Evolutionary conservation across 1,140 invertebrate genomes (phyloP).

Genomic region (Parasteatoda tepidariorum): DNA sequence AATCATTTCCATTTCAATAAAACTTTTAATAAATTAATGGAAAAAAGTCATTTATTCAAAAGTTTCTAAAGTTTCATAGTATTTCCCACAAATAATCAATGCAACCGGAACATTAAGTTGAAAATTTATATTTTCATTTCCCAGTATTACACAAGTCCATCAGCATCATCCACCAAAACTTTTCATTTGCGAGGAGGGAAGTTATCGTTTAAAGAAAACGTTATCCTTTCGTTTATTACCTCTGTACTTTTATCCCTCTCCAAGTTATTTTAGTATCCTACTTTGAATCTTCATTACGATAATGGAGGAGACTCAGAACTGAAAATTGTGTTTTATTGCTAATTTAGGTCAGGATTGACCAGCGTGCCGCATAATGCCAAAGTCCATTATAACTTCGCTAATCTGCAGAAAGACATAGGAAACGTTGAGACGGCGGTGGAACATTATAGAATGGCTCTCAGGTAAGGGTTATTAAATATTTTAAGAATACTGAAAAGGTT

Average conservation of each 20-base stretch:
- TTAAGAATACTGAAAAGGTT: neutral
- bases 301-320: slow-evolving; percentile 23
- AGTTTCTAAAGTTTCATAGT: too few relatives aligned
- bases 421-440: slow-evolving; percentile 78
- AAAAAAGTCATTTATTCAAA: too few relatives aligned
- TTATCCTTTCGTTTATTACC: slow-evolving; percentile 28
- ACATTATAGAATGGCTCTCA: slow-evolving; percentile 84
- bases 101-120: too few relatives aligned
- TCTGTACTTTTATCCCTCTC: neutral
- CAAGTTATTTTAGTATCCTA: slow-evolving; percentile 32
- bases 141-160: too few relatives aligned
- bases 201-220: slow-evolving; percentile 45
- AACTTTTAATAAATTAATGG: too few relatives aligned
- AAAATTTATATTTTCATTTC: too few relatives aligned
- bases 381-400: slow-evolving; percentile 92
- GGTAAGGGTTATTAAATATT: slow-evolving; percentile 72
- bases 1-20: too few relatives aligned
- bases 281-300: slow-evolving; percentile 49
- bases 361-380: slow-evolving; percentile 88
- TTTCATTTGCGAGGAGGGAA: too few relatives aligned
- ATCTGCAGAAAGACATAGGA: slow-evolving; percentile 81
- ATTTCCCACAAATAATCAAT: too few relatives aligned
- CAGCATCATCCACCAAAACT: too few relatives aligned
- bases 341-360: slow-evolving; percentile 80
- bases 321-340: slow-evolving; percentile 53